A percentile compares a stretch with the other conserved stretches of the same genome.
phyloP scores from a whole-genome alignment of 2,888 invertebrate genomes.

The Dryocosmus kuriphilus region DNA sequence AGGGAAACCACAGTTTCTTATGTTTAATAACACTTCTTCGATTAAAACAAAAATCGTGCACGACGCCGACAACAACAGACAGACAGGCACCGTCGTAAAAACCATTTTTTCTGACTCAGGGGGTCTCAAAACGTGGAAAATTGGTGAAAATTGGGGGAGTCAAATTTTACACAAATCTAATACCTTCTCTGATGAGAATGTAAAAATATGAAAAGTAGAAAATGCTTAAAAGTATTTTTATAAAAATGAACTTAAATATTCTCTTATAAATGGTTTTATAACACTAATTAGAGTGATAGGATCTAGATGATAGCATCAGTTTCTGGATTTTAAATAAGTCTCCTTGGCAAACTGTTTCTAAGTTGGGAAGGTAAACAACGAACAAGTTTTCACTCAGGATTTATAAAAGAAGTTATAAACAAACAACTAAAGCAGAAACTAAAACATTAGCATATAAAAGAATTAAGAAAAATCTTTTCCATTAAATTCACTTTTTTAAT shows the following conservation, averaged over 20 bases:
- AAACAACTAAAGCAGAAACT: background rate
- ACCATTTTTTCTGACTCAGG: too few species aligned
- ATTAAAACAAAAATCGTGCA: too few species aligned
- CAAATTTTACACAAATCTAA: too few species aligned
- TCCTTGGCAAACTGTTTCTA: slow-evolving; percentile 25
- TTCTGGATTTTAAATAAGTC: background rate
- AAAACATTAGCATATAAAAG: background rate
- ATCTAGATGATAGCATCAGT: background rate
- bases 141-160: too few species aligned
- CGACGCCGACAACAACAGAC: too few species aligned
- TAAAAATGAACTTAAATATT: background rate
- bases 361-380: background rate
- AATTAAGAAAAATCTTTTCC: background rate
- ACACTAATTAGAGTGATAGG: background rate
- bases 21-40: too few species aligned
- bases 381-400: background rate
- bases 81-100: too few species aligned
- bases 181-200: too few species aligned
- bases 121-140: too few species aligned
- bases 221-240: background rate
- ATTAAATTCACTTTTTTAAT: background rate
- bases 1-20: too few species aligned
- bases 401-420: slow-evolving; percentile 20
- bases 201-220: too few species aligned
- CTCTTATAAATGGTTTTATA: background rate